Evolutionary conservation across 2,888 invertebrate species (phyloP).

Genomic region (Lepidocyrtoides sp.): DNA sequence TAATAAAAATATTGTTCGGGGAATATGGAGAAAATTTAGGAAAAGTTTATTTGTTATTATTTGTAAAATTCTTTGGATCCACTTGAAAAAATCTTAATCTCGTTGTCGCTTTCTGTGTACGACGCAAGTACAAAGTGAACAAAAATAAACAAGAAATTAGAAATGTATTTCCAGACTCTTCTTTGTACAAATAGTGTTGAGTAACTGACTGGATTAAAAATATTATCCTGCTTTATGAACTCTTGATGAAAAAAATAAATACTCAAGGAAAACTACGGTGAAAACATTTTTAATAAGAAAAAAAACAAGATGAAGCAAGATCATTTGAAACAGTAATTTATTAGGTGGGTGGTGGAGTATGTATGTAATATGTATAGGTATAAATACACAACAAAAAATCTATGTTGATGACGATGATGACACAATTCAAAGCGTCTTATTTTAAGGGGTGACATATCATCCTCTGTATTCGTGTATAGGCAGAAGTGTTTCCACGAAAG

Average conservation of each 20-base stretch:
- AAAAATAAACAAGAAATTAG: too few relatives aligned
- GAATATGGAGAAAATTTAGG: background rate
- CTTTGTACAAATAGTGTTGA: too few relatives aligned
- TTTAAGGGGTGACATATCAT: slow-evolving; percentile 33
- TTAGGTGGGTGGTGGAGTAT: background rate
- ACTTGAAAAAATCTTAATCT: background rate
- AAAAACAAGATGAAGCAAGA: background rate
- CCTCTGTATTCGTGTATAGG: background rate
- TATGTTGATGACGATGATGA: background rate
- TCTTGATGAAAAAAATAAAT: background rate
- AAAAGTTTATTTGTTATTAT: background rate
- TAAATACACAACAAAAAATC: background rate
- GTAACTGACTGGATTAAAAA: background rate
- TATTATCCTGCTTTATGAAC: background rate
- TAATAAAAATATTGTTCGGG: background rate
- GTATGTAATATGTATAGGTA: background rate
- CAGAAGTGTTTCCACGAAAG: background rate
- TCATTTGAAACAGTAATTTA: slow-evolving; percentile 1
- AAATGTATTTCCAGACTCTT: too few relatives aligned
- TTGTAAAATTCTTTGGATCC: background rate
- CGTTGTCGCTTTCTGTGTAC: background rate
- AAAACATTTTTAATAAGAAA: background rate
- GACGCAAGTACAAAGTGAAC: too few relatives aligned
- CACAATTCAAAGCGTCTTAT: background rate
- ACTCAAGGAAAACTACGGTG: background rate